Evolutionary conservation across 2,797 vertebrate genomes (phyloP), one percentile per base, ranked within the genome.

Genomic region (Cirrhinus mrigala): DNA sequence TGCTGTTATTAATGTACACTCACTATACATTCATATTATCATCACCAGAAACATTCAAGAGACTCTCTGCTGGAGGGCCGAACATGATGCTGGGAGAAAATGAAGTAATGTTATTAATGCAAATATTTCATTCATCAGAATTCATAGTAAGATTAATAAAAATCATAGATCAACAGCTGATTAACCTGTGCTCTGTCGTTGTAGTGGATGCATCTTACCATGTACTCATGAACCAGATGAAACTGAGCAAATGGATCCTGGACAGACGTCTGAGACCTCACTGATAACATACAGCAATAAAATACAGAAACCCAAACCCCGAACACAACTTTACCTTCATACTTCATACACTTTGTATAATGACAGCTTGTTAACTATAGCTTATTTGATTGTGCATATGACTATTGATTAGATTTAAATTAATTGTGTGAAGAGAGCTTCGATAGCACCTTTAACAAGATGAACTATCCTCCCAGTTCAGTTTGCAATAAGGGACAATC

Each of bases 161-260:
- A 24, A 24, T 76, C 11, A 33, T 33, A 82, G n/a, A 24, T 6
- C 82, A 37, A 71, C 46, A 8, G 37, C 2, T 62, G 56, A 3
- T 52, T 85, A 50, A 74, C 46, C 14, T 27, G 3, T 74, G 20
- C 83, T 10, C 86, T 27, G 37, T 60, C 83, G 83, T 94, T 91
- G n/a, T 87, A 96, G 95, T 95, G 95, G 95, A 83, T 96, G 91
- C 88, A 89, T 76, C 37, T 96, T 54, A 89, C 92, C 1, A 93
- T 96, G 92, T 95, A 94, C 88, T 94, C 91, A 29, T 94, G 89
- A 94, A 0, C 64, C 58, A n/a, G 12, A 64, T 11, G 54, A 69
- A 24, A 77, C n/a, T 46, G 18, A n/a, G 44, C 48, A 15, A 37
- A 46, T 6, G n/a, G 52, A 82, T 60, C 33, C 70, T 52, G 27